Percentiles rank a stretch among this genome's conserved stretches.
phyloP scores from a whole-genome alignment of 2,797 vertebrate genomes.

The Eurystomus glaucurus region DNA sequence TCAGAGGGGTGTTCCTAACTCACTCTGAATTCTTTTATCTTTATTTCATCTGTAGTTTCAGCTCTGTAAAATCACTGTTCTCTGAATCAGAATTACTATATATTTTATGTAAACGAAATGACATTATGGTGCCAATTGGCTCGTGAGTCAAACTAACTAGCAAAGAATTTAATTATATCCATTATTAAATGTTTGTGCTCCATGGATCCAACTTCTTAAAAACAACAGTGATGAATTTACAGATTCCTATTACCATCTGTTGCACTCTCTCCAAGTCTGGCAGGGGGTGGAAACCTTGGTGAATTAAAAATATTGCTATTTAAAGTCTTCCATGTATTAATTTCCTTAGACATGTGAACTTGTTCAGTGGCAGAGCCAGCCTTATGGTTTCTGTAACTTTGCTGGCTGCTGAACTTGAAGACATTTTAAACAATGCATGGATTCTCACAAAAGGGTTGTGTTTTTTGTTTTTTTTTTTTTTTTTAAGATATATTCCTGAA shows the following conservation, averaged over 20 bases:
- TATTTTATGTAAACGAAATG: conserved; percentile 69
- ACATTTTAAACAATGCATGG: background rate
- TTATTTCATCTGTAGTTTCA: conserved; percentile 51
- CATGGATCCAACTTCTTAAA: conserved; percentile 49
- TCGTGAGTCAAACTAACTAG: conserved; percentile 55
- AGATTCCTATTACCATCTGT: conserved; percentile 58
- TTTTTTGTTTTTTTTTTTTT: conserved; percentile 1
- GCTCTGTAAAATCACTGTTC: conserved; percentile 25
- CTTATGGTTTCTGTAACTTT: conserved; percentile 37
- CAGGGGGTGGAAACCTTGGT: conserved; percentile 53
- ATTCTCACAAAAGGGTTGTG: background rate
- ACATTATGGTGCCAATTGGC: conserved; percentile 61
- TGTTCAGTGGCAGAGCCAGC: conserved; percentile 13
- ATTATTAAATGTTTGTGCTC: conserved; percentile 75
- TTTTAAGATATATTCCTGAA: background rate
- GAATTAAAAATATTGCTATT: conserved; percentile 63
- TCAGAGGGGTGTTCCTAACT: conserved; percentile 13
- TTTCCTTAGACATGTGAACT: conserved; percentile 59
- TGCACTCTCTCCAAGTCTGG: conserved; percentile 44
- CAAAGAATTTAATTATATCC: conserved; percentile 73
- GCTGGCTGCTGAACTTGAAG: conserved; percentile 40
- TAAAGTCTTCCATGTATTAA: conserved; percentile 47
- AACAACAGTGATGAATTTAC: conserved; percentile 68
- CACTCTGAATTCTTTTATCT: conserved; percentile 21
- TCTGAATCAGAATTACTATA: conserved; percentile 28